Evolutionary conservation across 2,797 vertebrate genomes (phyloP), one percentile per base, ranked within the genome.

Genomic region (Lates japonicus): DNA sequence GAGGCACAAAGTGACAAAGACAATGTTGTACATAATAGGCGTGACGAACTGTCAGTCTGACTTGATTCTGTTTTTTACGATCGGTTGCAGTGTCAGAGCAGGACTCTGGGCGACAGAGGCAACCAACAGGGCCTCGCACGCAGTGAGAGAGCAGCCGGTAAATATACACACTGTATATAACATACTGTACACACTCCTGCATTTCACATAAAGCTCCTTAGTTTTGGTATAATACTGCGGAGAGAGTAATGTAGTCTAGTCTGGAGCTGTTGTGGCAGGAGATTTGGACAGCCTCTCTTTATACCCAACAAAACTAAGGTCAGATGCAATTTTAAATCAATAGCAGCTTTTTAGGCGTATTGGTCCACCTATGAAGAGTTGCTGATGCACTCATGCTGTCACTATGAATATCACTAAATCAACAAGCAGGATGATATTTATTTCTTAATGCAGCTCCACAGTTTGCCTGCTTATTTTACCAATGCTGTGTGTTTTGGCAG

Each of bases 31-130:
- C 39, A 7, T 13, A 35, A 74, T 37, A 8, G 29, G 17, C 46
- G 14, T 44, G 4, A 69, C 29, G 8, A 57, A 16, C 9, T 37
- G 8, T 60, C 42, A 37, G 19, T 59, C 25, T 76, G 49, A 67
- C 42, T 20, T 39, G 1, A 58, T 19, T 5, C n/a, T 76, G 20
- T 73, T 71, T 72, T n/a, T 29, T 29, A n/a, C 84, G 80, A 46
- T 88, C 76, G 70, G 42, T 88, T 83, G 17, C 88, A 96, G 95
- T 96, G 80, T 95, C 95, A 73, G 95, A 96, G 92, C 95, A 95
- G 80, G 95, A 95, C 84, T 93, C 94, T 78, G 95, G 49, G 82
- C 92, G 12, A 83, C 92, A 3, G 95, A 94, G 72, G 89, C 81
- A 89, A 90, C 54, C 85, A 84, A 44, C 94, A 92, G 76, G 92